Evolutionary conservation across 2,113 vertebrate genomes (phyloP).

Genomic region (Pithys albifrons): DNA sequence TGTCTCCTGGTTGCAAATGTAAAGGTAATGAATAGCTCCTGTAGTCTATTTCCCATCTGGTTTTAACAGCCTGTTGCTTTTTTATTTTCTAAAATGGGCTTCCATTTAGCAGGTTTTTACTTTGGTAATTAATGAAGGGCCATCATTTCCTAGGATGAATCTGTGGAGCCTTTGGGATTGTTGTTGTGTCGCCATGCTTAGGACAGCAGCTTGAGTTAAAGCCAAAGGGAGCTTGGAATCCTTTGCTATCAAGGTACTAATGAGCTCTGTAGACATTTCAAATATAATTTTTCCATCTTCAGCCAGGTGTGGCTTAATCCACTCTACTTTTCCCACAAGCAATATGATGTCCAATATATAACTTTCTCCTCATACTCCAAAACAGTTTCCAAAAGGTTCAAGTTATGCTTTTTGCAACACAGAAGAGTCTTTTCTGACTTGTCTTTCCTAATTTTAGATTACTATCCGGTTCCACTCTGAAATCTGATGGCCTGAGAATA

Average conservation of each 20-base stretch:
- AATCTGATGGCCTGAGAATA: not conserved
- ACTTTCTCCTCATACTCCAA: conserved; percentile 21
- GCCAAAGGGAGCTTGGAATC: conserved; percentile 75
- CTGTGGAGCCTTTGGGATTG: conserved; percentile 54
- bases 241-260: conserved; percentile 73
- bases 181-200: conserved; percentile 32
- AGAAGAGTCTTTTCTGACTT: not conserved
- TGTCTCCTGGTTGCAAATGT: no score
- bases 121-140: conserved; percentile 59
- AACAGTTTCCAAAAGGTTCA: conserved; percentile 46
- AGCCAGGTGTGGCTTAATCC: conserved; percentile 76
- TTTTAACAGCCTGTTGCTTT: conserved; percentile 35
- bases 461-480: not conserved
- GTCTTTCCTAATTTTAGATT: not conserved
- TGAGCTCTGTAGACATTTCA: conserved; percentile 76
- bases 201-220: conserved; percentile 71
- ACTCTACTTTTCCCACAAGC: conserved; percentile 67
- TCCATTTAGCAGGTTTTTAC: conserved; percentile 42
- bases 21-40: not conserved
- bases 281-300: conserved; percentile 52
- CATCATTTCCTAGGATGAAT: conserved; percentile 31
- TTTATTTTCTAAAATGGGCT: conserved; percentile 23
- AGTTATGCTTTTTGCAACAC: not conserved
- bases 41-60: not conserved
- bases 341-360: conserved; percentile 23